phyloP scores from a whole-genome alignment of 2,797 vertebrate species.

The Zenarchopterus dispar region DNA sequence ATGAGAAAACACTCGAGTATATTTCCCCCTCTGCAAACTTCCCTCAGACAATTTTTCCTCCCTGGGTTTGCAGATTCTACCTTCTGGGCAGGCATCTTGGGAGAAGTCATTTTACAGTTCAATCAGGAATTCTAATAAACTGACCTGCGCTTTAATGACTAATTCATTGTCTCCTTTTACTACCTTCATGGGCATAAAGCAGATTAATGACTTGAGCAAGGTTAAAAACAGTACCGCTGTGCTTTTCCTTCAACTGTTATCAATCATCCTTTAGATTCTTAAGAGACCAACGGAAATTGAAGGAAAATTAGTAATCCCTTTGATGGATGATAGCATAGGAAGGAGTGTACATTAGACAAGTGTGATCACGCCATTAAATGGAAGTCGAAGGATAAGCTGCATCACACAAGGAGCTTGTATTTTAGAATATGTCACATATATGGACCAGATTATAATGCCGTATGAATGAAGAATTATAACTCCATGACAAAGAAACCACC shows the following conservation, averaged over 20 bases:
- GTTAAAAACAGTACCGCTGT: slow-evolving; percentile 85
- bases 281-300: slow-evolving; percentile 80
- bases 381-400: slow-evolving; percentile 59
- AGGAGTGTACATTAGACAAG: slow-evolving; percentile 69
- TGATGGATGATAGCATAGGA: slow-evolving; percentile 80
- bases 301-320: slow-evolving; percentile 82
- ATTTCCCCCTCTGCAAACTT: slow-evolving; percentile 54
- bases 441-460: slow-evolving; percentile 43
- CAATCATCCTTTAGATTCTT: slow-evolving; percentile 85
- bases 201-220: slow-evolving; percentile 86
- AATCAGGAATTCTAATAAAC: slow-evolving; percentile 87
- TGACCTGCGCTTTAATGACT: slow-evolving; percentile 86
- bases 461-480: slow-evolving; percentile 49
- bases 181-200: slow-evolving; percentile 84
- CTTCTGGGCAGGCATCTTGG: slow-evolving; percentile 47
- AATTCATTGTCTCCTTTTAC: slow-evolving; percentile 85
- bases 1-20: slow-evolving; percentile 50
- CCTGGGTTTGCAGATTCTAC: slow-evolving; percentile 60
- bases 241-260: slow-evolving; percentile 82
- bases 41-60: slow-evolving; percentile 55
- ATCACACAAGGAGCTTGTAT: slow-evolving; percentile 44
- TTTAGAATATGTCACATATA: slow-evolving; percentile 34
- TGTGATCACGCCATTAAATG: slow-evolving; percentile 59
- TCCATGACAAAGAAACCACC: slow-evolving; percentile 36
- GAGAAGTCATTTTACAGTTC: slow-evolving; percentile 84